Evolutionary conservation across 1,140 invertebrate genomes (phyloP).

Genomic region (Drosophila elegans): DNA sequence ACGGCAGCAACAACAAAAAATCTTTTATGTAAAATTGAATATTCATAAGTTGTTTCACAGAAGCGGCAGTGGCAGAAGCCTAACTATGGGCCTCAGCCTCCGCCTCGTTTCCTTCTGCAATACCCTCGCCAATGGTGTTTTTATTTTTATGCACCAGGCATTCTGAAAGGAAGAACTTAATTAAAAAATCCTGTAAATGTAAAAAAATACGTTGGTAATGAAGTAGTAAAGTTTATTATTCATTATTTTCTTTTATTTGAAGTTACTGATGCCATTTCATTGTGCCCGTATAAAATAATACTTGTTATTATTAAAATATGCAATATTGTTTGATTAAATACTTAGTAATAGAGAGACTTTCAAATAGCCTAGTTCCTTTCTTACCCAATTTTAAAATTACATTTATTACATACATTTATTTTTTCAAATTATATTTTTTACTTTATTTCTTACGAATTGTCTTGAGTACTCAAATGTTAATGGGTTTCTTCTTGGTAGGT

Average conservation of each 20-base stretch:
- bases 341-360: too few relatives aligned
- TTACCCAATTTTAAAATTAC: too few relatives aligned
- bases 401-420: too few relatives aligned
- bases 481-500: too few relatives aligned
- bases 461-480: too few relatives aligned
- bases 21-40: slow-evolving; percentile 83
- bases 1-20: slow-evolving; percentile 69
- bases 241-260: background rate
- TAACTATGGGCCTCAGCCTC: slow-evolving; percentile 48
- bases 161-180: background rate
- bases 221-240: background rate
- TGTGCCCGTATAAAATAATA: too few relatives aligned
- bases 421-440: too few relatives aligned
- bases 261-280: background rate
- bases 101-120: slow-evolving; percentile 8
- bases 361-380: too few relatives aligned
- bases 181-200: background rate
- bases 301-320: too few relatives aligned
- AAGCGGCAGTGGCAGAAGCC: slow-evolving; percentile 46
- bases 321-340: too few relatives aligned
- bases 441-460: too few relatives aligned
- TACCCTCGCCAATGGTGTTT: slow-evolving; percentile 8
- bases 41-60: slow-evolving; percentile 78
- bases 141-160: background rate
- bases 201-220: background rate